These are phyloP conservation scores for Epistrophe grossulariae DNA, from an alignment of 2,888 invertebrate genomes.

Conservation along the genomic window DNA sequence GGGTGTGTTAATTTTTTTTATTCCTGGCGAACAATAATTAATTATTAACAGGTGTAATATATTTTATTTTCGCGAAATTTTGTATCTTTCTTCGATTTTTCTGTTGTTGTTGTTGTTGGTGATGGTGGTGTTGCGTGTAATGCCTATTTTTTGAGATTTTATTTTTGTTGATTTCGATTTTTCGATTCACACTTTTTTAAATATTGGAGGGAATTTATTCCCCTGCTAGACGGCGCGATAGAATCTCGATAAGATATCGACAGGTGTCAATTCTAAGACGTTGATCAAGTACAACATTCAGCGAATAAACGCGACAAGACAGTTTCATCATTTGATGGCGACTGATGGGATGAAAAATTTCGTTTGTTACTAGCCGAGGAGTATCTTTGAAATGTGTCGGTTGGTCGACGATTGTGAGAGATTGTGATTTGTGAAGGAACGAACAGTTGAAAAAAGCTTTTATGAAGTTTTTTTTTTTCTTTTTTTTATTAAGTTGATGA, in stretches of 20 bases:
- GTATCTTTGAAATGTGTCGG: conserved; percentile 54
- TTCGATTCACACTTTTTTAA: conserved; percentile 38
- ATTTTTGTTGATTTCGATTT: conserved; percentile 31
- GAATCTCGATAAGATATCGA: conserved; percentile 83
- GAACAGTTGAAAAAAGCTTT: conserved; percentile 8
- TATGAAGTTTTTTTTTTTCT: conserved; percentile 22
- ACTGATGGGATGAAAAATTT: conserved; percentile 79
- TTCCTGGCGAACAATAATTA: conserved; percentile 1
- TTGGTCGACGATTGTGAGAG: conserved; percentile 32
- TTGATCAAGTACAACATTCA: conserved; percentile 83
- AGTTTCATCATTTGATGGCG: conserved; percentile 83
- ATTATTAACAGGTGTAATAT: conserved; percentile 1
- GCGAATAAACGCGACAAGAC: conserved; percentile 82
- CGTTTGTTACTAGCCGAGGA: conserved; percentile 68
- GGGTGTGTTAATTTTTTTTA: conserved; percentile 36
- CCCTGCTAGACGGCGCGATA: conserved; percentile 83
- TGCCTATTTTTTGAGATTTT: conserved; percentile 33
- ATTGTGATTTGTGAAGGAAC: conserved; percentile 11
- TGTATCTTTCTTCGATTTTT: conserved; percentile 46
- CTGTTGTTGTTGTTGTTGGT: too few relatives aligned
- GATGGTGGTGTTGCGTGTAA: background rate
- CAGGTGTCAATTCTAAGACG: conserved; percentile 84
- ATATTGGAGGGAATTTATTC: conserved; percentile 78
- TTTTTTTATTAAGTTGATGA: conserved; percentile 8
- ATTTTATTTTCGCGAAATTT: conserved; percentile 33